Base-by-base conservation (phyloP, 1,140 invertebrate genomes). In the Scaptomyza montana region DNA sequence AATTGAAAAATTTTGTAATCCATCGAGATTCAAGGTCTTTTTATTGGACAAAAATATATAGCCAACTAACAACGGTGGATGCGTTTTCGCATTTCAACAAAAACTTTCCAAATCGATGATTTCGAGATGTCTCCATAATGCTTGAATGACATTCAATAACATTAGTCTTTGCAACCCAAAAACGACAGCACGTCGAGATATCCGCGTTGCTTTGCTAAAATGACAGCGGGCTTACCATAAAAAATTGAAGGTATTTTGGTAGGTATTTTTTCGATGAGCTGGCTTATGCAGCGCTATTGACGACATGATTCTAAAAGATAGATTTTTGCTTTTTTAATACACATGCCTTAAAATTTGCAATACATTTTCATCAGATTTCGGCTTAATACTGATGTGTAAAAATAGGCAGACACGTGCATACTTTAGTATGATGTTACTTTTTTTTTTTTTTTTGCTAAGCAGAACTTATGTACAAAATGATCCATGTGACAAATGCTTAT, bases 61-160 rank as follows among this genome's bases (percentile, higher is more conserved):
- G 39, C 39, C 39, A 5, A 43, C 12, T 43, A 43, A 43, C 2
- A 43, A 5, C 39, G 39, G 39, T 12, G n/a, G 39, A 43, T 43
- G 39, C 39, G 39, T 43, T 43, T 43, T 43, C 16, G n/a, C 39
- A n/a, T 43, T 12, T n/a, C 39, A 5, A n/a, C 39, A 5, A 43
- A 43, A 43, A 43, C 39, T 43, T 43, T 43, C 12, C 39, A 43
- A 43, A 3, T n/a, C 39, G 12, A 43, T 43, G 39, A 43, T 43
- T 43, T 43, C 12, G 39, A 43, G 39, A 43, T 43, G 10, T 3
- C n/a, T 43, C 39, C 39, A 43, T 43, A 43, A 43, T 43, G 39
- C 39, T 43, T 43, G 10, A 43, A 43, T 43, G 39, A 12, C 39
- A 43, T n/a, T 43, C 39, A 43, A 43, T 43, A 43, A 43, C n/a